Conservation (phyloP, 2,797 vertebrate genomes). For the Xiphorhynchus erythropygius region DNA sequence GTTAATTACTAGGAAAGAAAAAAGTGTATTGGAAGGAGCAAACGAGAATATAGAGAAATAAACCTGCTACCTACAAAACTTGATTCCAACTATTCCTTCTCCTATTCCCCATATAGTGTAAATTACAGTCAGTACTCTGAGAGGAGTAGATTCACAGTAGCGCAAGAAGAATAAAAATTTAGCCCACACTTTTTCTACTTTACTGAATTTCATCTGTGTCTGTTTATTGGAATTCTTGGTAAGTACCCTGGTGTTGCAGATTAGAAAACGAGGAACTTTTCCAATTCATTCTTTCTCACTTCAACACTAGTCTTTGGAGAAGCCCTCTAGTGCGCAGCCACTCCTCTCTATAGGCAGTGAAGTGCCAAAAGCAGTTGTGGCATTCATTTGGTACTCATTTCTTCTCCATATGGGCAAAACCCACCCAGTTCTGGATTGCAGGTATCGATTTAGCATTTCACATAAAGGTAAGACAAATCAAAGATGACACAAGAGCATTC, state of each 20-base stretch:
- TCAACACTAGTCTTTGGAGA: neutral
- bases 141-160: neutral
- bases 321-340: neutral
- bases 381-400: neutral
- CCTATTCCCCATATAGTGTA: neutral
- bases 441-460: neutral
- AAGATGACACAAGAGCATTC: neutral
- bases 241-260: neutral
- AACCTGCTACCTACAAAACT: neutral
- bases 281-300: neutral
- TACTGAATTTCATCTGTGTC: neutral
- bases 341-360: neutral
- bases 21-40: neutral
- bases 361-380: neutral
- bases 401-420: neutral
- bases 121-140: neutral
- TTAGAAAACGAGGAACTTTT: neutral
- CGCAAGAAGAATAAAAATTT: neutral
- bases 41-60: constrained; percentile 35
- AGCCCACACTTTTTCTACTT: neutral
- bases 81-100: neutral
- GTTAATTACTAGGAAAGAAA: constrained; percentile 51
- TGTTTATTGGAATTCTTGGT: neutral
- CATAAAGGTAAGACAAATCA: neutral
- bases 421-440: neutral